phyloP scores from a whole-genome alignment of 2,888 invertebrate species.

The Scaptomyza tumidula region DNA sequence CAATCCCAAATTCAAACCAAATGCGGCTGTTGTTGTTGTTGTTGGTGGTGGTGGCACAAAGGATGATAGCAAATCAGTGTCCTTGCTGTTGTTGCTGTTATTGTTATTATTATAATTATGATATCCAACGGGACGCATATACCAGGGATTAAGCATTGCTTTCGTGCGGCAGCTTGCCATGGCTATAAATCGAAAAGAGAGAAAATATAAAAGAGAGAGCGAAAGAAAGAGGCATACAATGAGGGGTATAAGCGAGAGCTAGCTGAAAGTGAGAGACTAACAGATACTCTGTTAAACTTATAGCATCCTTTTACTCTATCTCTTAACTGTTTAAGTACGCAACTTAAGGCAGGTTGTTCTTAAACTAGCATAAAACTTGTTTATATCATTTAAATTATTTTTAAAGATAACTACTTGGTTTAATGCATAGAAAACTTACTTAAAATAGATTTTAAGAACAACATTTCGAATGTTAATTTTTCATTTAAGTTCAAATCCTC shows the following conservation, averaged over 20 bases:
- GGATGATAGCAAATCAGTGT: slow-evolving; percentile 45
- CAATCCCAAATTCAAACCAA: slow-evolving; percentile 16
- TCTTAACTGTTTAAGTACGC: too few species aligned
- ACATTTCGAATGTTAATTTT: too few species aligned
- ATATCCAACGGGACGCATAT: slow-evolving; percentile 75
- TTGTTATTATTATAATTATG: slow-evolving; percentile 56
- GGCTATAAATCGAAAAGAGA: slow-evolving; percentile 69
- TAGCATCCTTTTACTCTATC: background rate
- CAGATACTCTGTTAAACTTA: slow-evolving; percentile 1
- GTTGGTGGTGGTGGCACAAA: slow-evolving; percentile 46
- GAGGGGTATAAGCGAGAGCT: background rate
- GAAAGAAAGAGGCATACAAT: slow-evolving; percentile 15
- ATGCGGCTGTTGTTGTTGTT: slow-evolving; percentile 11
- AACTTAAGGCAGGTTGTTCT: background rate
- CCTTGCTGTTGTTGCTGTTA: slow-evolving; percentile 41
- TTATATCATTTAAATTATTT: too few species aligned
- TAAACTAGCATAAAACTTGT: too few species aligned
- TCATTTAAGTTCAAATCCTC: too few species aligned
- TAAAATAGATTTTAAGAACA: too few species aligned
- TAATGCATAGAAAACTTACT: too few species aligned
- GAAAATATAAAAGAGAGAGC: slow-evolving; percentile 16
- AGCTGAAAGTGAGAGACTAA: slow-evolving; percentile 1
- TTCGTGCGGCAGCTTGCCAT: slow-evolving; percentile 71
- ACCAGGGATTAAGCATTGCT: slow-evolving; percentile 73
- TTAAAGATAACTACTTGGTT: too few species aligned